These are phyloP conservation scores for Apis florea DNA, from an alignment of 1,140 invertebrate genomes.

Conservation along the genomic window DNA sequence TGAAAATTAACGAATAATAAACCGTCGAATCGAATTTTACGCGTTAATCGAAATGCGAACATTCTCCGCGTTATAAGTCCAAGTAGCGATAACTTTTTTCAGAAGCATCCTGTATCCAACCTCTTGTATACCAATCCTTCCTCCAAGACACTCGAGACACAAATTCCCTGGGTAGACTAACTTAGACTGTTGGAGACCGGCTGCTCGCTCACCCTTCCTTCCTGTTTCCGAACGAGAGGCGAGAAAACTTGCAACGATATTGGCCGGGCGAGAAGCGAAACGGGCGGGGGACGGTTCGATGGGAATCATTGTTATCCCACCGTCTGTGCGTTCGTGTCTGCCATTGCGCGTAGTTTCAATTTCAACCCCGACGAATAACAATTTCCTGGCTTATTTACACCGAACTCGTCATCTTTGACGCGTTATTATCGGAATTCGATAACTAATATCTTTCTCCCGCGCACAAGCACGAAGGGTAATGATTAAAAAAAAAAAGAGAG, in stretches of 20 bases:
- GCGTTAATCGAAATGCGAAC: not conserved
- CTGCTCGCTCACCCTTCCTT: not conserved
- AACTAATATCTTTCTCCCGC: slow-evolving; percentile 47
- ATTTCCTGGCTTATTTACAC: slow-evolving; percentile 53
- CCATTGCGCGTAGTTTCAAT: slow-evolving; percentile 21
- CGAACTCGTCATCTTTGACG: slow-evolving; percentile 43
- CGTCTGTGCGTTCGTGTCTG: slow-evolving; percentile 1
- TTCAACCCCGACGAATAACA: slow-evolving; percentile 44
- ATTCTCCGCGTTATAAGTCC: not conserved
- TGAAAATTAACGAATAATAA: not conserved
- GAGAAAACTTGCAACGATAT: slow-evolving; percentile 2
- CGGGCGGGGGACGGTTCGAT: not conserved
- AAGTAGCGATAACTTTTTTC: not conserved
- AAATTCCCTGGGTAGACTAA: not conserved
- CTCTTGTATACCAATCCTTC: not conserved
- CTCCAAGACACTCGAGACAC: not conserved
- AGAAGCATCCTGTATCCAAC: not conserved
- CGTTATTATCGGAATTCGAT: slow-evolving; percentile 60
- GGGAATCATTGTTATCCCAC: slow-evolving; percentile 24
- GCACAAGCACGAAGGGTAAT: slow-evolving; percentile 18
- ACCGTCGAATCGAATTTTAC: not conserved
- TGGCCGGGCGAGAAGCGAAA: not conserved
- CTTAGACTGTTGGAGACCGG: not conserved
- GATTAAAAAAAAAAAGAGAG: not conserved
- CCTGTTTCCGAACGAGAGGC: not conserved